Conservation (phyloP, 2,113 vertebrate genomes). For the Entosphenus tridentatus region DNA sequence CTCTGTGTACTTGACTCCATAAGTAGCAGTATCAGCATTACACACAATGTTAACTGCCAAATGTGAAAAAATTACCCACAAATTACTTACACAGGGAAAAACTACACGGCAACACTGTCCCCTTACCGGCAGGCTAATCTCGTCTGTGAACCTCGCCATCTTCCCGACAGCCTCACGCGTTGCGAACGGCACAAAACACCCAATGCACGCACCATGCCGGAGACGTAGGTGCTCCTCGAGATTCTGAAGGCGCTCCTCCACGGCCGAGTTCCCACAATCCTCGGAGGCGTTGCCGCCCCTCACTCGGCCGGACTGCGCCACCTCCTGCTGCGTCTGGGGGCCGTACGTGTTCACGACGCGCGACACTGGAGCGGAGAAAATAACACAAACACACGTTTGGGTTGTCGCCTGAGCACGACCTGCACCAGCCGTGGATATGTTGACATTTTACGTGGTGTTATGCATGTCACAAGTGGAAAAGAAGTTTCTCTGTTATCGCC, state of each 20-base stretch:
- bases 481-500: neutral
- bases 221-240: slow-evolving; percentile 73
- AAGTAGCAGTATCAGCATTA: no score
- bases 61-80: no score
- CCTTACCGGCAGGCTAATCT: no score
- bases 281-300: slow-evolving; percentile 21
- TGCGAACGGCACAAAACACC: neutral
- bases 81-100: no score
- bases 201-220: slow-evolving; percentile 32
- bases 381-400: neutral
- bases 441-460: slow-evolving; percentile 12
- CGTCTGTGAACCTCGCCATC: no score
- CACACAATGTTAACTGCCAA: no score
- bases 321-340: slow-evolving; percentile 53
- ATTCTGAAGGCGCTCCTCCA: slow-evolving; percentile 74
- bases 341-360: slow-evolving; percentile 82
- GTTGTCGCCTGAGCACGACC: neutral
- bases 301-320: slow-evolving; percentile 23
- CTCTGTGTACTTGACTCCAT: no score
- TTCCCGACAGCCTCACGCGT: no score
- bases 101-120: no score
- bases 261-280: slow-evolving; percentile 57
- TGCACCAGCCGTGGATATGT: neutral
- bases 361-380: slow-evolving; percentile 30
- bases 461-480: neutral